Conservation (phyloP, 2,113 vertebrate species). For the Piprites chloris region DNA sequence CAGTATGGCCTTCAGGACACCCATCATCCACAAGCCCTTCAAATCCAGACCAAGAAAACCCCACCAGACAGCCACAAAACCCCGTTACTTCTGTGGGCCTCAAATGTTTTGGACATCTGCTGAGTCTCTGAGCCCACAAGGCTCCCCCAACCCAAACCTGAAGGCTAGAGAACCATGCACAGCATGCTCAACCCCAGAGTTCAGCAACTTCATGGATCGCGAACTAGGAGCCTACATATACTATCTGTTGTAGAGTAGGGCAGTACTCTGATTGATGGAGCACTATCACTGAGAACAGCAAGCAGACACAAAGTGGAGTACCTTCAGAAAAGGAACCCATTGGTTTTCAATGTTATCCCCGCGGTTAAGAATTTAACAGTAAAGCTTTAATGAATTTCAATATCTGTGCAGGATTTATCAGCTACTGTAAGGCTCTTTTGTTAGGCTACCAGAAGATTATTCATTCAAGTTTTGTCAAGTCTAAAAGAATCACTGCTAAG, state of each 20-base stretch:
- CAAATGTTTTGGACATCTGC: neutral
- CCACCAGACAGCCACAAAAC: neutral
- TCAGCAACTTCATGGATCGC: accelerated
- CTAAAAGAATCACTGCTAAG: neutral
- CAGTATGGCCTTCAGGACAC: accelerated
- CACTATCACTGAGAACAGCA: neutral
- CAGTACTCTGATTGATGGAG: neutral
- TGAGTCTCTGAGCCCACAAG: neutral
- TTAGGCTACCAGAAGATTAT: neutral
- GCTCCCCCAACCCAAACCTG: neutral
- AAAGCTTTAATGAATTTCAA: neutral
- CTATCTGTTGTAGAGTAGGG: neutral
- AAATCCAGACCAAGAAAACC: neutral
- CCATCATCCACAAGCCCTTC: neutral
- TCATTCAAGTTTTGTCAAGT: neutral
- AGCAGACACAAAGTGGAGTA: neutral
- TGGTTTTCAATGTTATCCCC: neutral
- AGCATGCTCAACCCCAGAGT: neutral
- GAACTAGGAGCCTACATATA: neutral
- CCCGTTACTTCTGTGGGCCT: neutral
- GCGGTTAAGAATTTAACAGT: neutral
- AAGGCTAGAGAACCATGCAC: accelerated
- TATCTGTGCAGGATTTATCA: neutral
- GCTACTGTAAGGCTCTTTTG: neutral
- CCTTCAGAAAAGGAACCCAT: neutral